Percentiles rank a stretch among this genome's conserved stretches.
phyloP scores from a whole-genome alignment of 2,888 invertebrate genomes.

The Aspidiotus rigidus region DNA sequence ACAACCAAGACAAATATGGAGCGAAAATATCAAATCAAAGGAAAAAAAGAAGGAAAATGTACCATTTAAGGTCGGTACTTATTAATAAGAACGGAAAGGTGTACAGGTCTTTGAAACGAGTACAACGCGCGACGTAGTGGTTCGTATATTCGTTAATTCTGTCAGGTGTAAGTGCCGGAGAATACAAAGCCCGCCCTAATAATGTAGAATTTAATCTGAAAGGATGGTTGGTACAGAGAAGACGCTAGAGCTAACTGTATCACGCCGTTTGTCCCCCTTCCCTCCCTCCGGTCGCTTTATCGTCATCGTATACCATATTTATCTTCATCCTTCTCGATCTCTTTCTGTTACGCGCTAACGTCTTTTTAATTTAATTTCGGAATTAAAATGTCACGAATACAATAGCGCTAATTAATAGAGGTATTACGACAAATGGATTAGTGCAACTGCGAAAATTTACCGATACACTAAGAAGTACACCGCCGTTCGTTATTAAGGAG shows the following conservation, averaged over 20 bases:
- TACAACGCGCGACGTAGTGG: background rate
- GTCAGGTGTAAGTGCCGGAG: constrained; percentile 16
- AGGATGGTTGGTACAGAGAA: background rate
- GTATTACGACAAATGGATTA: constrained; percentile 8
- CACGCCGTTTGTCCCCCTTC: background rate
- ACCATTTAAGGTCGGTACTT: too few species aligned
- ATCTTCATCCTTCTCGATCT: too few species aligned
- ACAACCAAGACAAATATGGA: too few species aligned
- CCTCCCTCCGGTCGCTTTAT: background rate
- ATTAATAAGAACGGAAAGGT: too few species aligned
- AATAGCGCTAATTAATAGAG: constrained; percentile 17
- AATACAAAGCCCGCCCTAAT: constrained; percentile 14
- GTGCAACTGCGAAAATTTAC: background rate
- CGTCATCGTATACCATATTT: background rate
- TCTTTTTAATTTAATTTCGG: constrained; percentile 13
- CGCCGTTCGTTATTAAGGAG: too few species aligned
- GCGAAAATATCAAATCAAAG: too few species aligned
- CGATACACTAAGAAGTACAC: background rate
- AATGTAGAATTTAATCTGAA: constrained; percentile 15
- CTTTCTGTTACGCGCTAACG: background rate
- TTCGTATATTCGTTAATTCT: constrained; percentile 5
- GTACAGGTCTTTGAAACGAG: too few species aligned
- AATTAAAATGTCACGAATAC: constrained; percentile 16
- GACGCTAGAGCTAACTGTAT: constrained; percentile 5
- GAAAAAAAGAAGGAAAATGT: too few species aligned